Conservation (phyloP, 2,888 invertebrate species). For the Drosophila seclusa region DNA sequence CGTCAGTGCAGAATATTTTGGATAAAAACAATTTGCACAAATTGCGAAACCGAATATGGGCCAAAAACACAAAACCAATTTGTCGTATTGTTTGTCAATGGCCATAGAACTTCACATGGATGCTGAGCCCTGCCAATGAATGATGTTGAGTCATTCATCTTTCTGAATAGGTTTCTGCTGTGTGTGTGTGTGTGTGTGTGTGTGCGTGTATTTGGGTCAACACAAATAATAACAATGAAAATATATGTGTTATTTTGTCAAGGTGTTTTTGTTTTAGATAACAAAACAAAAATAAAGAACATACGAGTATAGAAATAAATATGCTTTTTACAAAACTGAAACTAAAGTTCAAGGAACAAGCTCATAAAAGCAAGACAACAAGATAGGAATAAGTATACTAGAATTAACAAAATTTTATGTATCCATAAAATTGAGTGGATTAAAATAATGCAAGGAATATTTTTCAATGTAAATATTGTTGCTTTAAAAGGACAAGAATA, state of each 20-base stretch:
- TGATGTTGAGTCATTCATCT: slow-evolving; percentile 66
- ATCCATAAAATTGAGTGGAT: neutral
- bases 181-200: slow-evolving; percentile 1
- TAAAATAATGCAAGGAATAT: neutral
- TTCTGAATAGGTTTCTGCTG: slow-evolving; percentile 19
- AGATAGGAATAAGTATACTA: neutral
- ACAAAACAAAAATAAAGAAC: neutral
- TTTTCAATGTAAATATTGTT: neutral
- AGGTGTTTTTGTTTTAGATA: slow-evolving; percentile 15
- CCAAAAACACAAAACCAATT: slow-evolving; percentile 66
- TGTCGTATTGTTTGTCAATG: slow-evolving; percentile 69
- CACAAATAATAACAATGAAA: slow-evolving; percentile 18
- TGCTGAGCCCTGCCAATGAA: slow-evolving; percentile 46
- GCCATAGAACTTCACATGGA: slow-evolving; percentile 30
- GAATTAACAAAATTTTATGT: neutral
- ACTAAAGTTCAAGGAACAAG: neutral
- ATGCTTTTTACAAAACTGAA: neutral
- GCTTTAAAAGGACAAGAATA: neutral
- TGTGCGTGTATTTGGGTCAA: slow-evolving; percentile 56
- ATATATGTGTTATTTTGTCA: slow-evolving; percentile 33
- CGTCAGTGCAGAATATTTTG: slow-evolving; percentile 59
- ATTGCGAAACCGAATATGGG: slow-evolving; percentile 57
- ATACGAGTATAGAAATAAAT: neutral
- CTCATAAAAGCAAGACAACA: neutral
- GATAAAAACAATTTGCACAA: slow-evolving; percentile 68